Percentiles rank a stretch among this genome's conserved stretches.
These are phyloP conservation scores for Xestia c-nigrum DNA, from an alignment of 2,888 invertebrate species.

Conservation along the genomic window DNA sequence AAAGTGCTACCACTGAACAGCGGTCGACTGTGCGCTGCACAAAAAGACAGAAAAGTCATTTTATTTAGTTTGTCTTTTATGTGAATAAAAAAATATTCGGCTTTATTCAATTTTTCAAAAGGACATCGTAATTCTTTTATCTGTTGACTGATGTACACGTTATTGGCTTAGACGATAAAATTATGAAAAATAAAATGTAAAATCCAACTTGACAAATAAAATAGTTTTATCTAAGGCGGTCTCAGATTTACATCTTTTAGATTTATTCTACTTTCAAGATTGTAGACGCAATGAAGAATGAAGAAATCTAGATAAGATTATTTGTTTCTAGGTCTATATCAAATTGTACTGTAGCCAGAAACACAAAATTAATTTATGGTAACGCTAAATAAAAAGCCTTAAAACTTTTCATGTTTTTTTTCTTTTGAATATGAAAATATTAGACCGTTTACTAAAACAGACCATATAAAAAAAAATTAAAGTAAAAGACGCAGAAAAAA, in stretches of 20 bases:
- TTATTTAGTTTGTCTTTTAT: constrained; percentile 13
- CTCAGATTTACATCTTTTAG: constrained; percentile 23
- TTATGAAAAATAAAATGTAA: constrained; percentile 42
- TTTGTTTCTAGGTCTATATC: constrained; percentile 7
- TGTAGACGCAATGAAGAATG: constrained; percentile 4
- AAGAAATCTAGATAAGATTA: background rate
- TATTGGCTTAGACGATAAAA: constrained; percentile 48
- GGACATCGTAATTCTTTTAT: constrained; percentile 30
- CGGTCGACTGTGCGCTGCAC: background rate
- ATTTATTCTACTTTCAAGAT: constrained; percentile 20
- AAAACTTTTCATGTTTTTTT: background rate
- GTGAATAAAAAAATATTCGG: background rate
- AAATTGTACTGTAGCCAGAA: background rate
- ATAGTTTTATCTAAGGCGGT: constrained; percentile 8
- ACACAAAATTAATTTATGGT: background rate
- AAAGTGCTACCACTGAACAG: background rate
- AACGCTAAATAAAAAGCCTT: background rate
- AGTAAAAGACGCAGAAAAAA: too few species aligned
- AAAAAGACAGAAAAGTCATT: constrained; percentile 10
- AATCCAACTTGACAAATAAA: constrained; percentile 33
- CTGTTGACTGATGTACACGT: constrained; percentile 50
- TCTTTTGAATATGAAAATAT: background rate
- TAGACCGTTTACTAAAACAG: background rate
- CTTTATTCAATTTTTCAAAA: constrained; percentile 30
- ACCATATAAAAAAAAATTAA: too few species aligned